phyloP scores from a whole-genome alignment of 2,113 vertebrate genomes.

The Trichechus manatus region DNA sequence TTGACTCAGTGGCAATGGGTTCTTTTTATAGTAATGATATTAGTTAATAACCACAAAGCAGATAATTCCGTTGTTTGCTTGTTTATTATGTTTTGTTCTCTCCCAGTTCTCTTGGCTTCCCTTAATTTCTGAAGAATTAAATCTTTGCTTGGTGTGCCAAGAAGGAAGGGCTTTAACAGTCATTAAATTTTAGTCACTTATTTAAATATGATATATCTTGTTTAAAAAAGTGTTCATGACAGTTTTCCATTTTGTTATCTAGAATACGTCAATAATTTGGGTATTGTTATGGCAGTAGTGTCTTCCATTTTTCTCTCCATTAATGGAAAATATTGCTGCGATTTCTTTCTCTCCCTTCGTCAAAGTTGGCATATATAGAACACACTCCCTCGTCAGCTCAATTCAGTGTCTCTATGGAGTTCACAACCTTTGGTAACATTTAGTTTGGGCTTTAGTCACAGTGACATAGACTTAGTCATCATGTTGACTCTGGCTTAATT shows the following conservation, averaged over 20 bases:
- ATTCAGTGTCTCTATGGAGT: neutral
- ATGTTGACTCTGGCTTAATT: neutral
- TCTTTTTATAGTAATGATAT: no score
- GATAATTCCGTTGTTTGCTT: no score
- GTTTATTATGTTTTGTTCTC: neutral
- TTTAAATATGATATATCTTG: neutral
- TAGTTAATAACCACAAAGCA: neutral
- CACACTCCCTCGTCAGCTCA: neutral
- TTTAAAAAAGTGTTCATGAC: neutral
- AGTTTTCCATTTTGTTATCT: neutral
- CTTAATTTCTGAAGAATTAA: slow-evolving; percentile 15
- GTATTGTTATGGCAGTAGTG: neutral
- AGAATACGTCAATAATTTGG: neutral
- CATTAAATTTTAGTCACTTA: neutral
- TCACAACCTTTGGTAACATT: neutral
- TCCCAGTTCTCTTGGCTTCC: neutral
- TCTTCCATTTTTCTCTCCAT: neutral
- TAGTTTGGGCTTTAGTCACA: neutral
- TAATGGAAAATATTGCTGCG: neutral
- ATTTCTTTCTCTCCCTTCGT: slow-evolving; percentile 12
- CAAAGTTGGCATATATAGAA: neutral
- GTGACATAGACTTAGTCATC: neutral
- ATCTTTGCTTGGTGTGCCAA: neutral
- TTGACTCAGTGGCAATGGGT: no score
- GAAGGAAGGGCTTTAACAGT: neutral